Base-by-base conservation (phyloP, 2,113 vertebrate species). In the Megaceryle maxima region DNA sequence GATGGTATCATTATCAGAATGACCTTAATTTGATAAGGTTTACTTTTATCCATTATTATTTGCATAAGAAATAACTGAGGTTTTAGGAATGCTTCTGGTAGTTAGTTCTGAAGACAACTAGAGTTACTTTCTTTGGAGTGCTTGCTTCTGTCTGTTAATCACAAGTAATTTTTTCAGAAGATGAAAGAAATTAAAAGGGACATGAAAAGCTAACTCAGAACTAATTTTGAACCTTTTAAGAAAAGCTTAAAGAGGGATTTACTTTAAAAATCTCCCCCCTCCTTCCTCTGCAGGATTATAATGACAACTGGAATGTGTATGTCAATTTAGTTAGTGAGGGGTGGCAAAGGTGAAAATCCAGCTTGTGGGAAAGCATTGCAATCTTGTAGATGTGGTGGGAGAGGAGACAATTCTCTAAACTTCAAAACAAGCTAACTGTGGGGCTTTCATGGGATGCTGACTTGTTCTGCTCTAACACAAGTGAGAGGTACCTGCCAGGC, bases 241-340 rank as follows among this genome's bases (percentile, higher is more conserved):
- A 59, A 44, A 83, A 81, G 66, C 7, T 83, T 88, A 83, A 59
- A 78, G 60, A 86, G 10, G 62, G 44, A 76, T 93, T 96, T 95
- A 53, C n/a, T 70, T 77, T 62, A 74, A 83, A 77, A 82, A 20
- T 29, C 39, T 25, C 5, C 5, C 15, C 3, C 2, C 46, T 22
- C 12, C 16, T 24, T 43, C 29, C 46, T 67, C 31, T 70, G 53
- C 75, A 76, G 88, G 83, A 93, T 91, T 91, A 73, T 46, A 53
- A 60, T 78, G 80, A 78, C 67, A 77, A 88, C 50, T 88, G 84
- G 87, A 94, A 92, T 94, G 90, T 79, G 37, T 83, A 56, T 90
- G 64, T 83, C 59, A 66, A 39, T 51, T 29, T 72, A 62, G 46
- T 72, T 35, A 17, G 33, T 4, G 59, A 29, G 70, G 55, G 31